These are phyloP conservation scores for Salarias fasciatus DNA, from an alignment of 2,797 vertebrate genomes.

Conservation along the genomic window DNA sequence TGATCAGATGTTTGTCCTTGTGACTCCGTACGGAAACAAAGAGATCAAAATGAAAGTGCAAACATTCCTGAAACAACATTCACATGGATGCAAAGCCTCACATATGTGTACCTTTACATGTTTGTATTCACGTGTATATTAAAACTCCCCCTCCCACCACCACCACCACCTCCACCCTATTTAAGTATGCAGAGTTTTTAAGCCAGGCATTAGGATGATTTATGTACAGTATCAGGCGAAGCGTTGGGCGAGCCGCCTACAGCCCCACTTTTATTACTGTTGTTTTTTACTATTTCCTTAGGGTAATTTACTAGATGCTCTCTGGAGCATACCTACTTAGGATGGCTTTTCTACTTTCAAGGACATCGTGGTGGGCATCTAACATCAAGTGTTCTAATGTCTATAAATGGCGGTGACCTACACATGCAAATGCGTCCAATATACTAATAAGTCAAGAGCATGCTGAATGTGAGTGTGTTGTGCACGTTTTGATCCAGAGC, in stretches of 20 bases:
- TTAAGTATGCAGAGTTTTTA: constrained; percentile 82
- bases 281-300: constrained; percentile 77
- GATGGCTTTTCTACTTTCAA: constrained; percentile 71
- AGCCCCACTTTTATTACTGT: constrained; percentile 77
- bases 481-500: no score
- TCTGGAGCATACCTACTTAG: constrained; percentile 67
- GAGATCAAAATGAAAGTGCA: constrained; percentile 17
- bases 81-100: neutral
- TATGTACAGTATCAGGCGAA: constrained; percentile 71
- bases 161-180: constrained; percentile 51
- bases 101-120: constrained; percentile 34
- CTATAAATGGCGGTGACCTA: constrained; percentile 11
- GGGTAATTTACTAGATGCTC: constrained; percentile 77
- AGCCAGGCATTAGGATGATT: constrained; percentile 83
- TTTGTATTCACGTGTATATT: constrained; percentile 55
- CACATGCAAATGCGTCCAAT: neutral
- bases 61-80: constrained; percentile 29
- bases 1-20: constrained; percentile 17
- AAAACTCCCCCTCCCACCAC: neutral
- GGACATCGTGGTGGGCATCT: constrained; percentile 69
- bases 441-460: neutral
- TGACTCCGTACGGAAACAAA: constrained; percentile 34
- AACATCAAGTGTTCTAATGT: constrained; percentile 30
- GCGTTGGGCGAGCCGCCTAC: constrained; percentile 74
- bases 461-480: no score